Percentiles rank a stretch among this genome's conserved stretches.
Evolutionary conservation across 2,113 vertebrate genomes (phyloP).

Genomic region (Dipodomys merriami): DNA sequence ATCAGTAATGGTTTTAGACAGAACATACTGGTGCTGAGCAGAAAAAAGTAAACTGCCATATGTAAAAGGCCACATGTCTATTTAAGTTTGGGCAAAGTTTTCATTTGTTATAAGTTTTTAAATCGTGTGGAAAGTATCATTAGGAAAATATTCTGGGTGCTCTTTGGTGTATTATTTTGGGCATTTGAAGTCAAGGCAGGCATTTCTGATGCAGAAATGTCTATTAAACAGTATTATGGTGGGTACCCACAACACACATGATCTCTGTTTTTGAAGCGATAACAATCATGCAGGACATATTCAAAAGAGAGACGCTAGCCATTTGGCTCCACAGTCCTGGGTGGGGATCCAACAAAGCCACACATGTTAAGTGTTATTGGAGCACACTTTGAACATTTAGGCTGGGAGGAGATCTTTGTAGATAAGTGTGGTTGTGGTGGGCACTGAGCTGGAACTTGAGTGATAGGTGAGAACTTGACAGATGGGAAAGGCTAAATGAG

Average conservation of each 20-base stretch:
- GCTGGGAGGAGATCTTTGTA: not conserved
- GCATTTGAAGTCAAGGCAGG: not conserved
- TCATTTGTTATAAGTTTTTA: not conserved
- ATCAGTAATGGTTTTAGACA: not conserved
- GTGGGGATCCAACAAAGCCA: not conserved
- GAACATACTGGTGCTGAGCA: not conserved
- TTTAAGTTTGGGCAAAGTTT: not conserved
- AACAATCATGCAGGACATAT: not conserved
- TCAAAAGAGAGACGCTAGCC: not conserved
- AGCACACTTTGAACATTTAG: not conserved
- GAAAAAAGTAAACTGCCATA: not conserved
- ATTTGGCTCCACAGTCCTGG: not conserved
- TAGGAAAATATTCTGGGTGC: not conserved
- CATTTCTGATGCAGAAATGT: not conserved
- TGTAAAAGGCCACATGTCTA: not conserved
- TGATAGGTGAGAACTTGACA: not conserved
- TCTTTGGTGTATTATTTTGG: not conserved
- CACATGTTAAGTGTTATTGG: not conserved
- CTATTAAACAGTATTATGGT: not conserved
- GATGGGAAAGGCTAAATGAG: not conserved
- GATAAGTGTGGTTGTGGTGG: not conserved
- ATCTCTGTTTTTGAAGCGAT: not conserved
- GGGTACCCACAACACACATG: not conserved
- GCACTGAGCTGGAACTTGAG: not conserved
- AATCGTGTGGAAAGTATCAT: not conserved